Evolutionary conservation across 1,140 invertebrate species (phyloP).

Genomic region (Penaeus chinensis): DNA sequence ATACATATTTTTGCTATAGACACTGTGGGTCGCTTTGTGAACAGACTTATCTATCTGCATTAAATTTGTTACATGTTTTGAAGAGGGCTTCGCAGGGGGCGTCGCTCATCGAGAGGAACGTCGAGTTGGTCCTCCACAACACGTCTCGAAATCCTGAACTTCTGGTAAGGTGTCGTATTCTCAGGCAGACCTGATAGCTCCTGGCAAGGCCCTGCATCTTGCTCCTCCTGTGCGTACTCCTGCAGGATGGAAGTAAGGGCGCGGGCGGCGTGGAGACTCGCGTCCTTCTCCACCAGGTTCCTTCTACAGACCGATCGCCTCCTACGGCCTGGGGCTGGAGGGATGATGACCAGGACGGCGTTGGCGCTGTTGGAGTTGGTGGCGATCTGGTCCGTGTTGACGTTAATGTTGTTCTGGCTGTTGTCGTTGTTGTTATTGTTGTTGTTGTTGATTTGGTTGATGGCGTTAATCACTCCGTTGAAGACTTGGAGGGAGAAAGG

Average conservation of each 20-base stretch:
- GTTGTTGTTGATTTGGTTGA: conserved; percentile 63
- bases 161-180: background rate
- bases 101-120: background rate
- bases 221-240: background rate
- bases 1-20: background rate
- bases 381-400: conserved; percentile 54
- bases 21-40: background rate
- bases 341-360: conserved; percentile 45
- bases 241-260: conserved; percentile 20
- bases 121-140: conserved; percentile 1
- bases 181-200: background rate
- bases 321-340: background rate
- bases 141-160: conserved; percentile 12
- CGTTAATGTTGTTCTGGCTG: conserved; percentile 55
- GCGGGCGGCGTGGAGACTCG: conserved; percentile 12
- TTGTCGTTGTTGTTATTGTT: conserved; percentile 63
- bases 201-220: background rate
- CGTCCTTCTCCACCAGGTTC: background rate
- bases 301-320: background rate
- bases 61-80: background rate
- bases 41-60: background rate
- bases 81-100: conserved; percentile 17
- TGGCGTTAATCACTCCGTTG: conserved; percentile 58
- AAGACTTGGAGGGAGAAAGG: conserved; percentile 56
- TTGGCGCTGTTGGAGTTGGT: conserved; percentile 54